A percentile compares a stretch with the other conserved stretches of the same genome.
Conservation (phyloP, 1,140 invertebrate species). For the Agrilus planipennis region DNA sequence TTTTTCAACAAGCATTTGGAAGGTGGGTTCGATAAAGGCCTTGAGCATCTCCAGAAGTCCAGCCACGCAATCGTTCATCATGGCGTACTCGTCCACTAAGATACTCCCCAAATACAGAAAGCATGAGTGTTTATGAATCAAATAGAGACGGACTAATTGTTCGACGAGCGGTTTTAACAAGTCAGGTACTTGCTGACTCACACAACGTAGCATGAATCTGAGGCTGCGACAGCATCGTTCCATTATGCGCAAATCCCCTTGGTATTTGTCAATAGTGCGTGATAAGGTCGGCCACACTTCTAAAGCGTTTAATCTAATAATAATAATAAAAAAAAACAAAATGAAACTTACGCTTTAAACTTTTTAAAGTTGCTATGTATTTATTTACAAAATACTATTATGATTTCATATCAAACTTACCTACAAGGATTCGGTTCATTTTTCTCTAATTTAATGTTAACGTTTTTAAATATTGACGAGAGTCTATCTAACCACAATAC, state of each 20-base stretch:
- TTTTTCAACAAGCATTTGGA: constrained; percentile 61
- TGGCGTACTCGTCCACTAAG: constrained; percentile 87
- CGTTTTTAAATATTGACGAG: constrained; percentile 75
- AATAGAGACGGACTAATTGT: constrained; percentile 81
- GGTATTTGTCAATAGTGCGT: constrained; percentile 59
- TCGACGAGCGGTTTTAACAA: constrained; percentile 71
- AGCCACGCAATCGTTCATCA: constrained; percentile 51
- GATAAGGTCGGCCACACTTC: constrained; percentile 85
- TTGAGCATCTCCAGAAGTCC: constrained; percentile 78
- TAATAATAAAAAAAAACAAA: too few species aligned
- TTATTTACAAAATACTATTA: too few species aligned
- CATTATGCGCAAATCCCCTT: constrained; percentile 74
- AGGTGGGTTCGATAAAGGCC: constrained; percentile 76
- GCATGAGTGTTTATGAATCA: constrained; percentile 76
- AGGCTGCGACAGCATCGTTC: constrained; percentile 85
- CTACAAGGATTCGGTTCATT: constrained; percentile 66
- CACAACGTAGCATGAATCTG: constrained; percentile 78
- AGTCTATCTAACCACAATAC: constrained; percentile 86
- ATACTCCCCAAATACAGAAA: constrained; percentile 92
- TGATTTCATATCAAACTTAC: too few species aligned
- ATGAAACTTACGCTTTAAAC: too few species aligned
- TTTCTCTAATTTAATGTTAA: constrained; percentile 31
- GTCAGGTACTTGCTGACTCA: constrained; percentile 57
- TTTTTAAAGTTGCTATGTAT: too few species aligned
- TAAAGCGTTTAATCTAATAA: constrained; percentile 60